A percentile compares a stretch with the other conserved stretches of the same genome.
phyloP scores from a whole-genome alignment of 2,888 invertebrate genomes.

The Clunio marinus region DNA sequence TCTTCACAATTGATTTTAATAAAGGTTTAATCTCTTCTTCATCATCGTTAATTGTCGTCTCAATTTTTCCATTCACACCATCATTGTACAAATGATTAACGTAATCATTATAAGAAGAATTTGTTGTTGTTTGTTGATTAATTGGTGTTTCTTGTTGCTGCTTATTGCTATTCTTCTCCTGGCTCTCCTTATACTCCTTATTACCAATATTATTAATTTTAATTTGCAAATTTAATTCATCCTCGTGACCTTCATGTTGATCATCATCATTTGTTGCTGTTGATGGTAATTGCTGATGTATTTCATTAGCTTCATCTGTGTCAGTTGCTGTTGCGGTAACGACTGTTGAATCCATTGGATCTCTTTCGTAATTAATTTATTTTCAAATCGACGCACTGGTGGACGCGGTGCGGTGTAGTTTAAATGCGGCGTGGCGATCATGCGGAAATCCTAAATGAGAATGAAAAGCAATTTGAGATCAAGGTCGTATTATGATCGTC shows the following conservation, averaged over 20 bases:
- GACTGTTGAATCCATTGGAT: conserved; percentile 51
- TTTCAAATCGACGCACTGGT: conserved; percentile 30
- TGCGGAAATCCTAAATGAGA: conserved; percentile 42
- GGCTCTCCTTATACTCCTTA: conserved; percentile 7
- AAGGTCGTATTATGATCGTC: neutral
- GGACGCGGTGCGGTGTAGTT: conserved; percentile 30
- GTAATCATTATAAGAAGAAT: conserved; percentile 41
- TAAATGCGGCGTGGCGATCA: conserved; percentile 41
- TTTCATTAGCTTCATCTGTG: conserved; percentile 30
- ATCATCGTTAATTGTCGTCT: conserved; percentile 7
- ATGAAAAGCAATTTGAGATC: neutral
- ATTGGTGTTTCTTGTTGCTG: too few species aligned
- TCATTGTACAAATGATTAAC: conserved; percentile 42
- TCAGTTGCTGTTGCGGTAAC: conserved; percentile 48
- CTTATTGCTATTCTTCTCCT: conserved; percentile 16
- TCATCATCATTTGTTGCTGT: neutral
- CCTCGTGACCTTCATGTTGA: neutral
- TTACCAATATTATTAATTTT: conserved; percentile 15
- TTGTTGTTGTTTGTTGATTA: conserved; percentile 14
- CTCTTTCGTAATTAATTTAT: conserved; percentile 41
- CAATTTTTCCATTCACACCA: conserved; percentile 33
- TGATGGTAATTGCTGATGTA: conserved; percentile 25
- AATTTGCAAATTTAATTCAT: conserved; percentile 8
- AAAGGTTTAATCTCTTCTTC: conserved; percentile 42
- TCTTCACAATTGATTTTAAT: conserved; percentile 42